Evolutionary conservation across 2,888 invertebrate species (phyloP).

Genomic region (Thymelicus lineola): DNA sequence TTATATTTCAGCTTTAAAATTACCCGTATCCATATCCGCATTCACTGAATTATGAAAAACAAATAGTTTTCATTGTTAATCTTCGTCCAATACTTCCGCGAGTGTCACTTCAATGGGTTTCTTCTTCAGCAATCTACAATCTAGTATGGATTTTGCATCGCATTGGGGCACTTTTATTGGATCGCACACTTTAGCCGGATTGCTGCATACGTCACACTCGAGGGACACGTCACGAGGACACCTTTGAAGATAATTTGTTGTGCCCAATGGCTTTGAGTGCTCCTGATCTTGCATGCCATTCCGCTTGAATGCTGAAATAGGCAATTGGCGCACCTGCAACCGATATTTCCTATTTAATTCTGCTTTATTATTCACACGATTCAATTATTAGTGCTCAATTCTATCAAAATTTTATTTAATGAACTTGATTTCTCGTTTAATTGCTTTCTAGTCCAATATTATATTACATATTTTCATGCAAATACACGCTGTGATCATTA

Average conservation of each 20-base stretch:
- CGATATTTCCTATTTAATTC: conserved; percentile 61
- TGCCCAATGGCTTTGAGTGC: conserved; percentile 68
- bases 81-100: conserved; percentile 66
- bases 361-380: conserved; percentile 33
- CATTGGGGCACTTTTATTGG: conserved; percentile 66
- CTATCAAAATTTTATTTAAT: conserved; percentile 6
- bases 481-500: conserved; percentile 43
- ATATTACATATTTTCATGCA: conserved; percentile 9
- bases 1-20: neutral
- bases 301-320: conserved; percentile 76
- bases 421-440: neutral
- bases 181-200: conserved; percentile 58
- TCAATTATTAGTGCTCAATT: conserved; percentile 12
- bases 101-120: conserved; percentile 67
- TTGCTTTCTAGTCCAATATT: conserved; percentile 1
- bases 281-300: conserved; percentile 81
- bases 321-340: conserved; percentile 76
- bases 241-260: conserved; percentile 69
- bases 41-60: neutral
- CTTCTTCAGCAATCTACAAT: conserved; percentile 55
- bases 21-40: neutral
- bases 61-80: conserved; percentile 38
- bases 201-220: conserved; percentile 60
- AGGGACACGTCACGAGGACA: conserved; percentile 68
- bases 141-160: conserved; percentile 47